Conservation (phyloP, 2,113 vertebrate species). For the Coptodon bakossiorum region DNA sequence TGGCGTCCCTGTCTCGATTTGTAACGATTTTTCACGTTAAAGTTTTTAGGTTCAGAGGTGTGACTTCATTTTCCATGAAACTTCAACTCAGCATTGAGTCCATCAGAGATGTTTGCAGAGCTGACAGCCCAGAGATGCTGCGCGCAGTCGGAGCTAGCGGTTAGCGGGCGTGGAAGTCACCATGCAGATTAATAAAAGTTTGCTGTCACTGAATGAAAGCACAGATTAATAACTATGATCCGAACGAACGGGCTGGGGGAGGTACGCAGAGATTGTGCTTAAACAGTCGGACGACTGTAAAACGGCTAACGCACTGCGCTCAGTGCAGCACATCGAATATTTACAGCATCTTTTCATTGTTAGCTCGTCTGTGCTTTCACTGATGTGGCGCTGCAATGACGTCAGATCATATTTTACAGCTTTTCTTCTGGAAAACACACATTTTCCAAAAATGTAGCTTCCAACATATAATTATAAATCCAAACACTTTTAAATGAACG, state of each 20-base stretch:
- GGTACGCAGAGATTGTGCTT: conserved; percentile 8
- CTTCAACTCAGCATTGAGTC: background rate
- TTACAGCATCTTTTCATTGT: background rate
- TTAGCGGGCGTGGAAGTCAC: background rate
- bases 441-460: background rate
- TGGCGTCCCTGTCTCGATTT: background rate
- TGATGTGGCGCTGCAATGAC: fast-evolving
- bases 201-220: background rate
- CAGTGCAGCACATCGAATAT: background rate
- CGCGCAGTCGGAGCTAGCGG: background rate
- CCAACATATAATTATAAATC: background rate
- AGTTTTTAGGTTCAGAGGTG: background rate
- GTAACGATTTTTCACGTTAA: background rate
- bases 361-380: background rate
- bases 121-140: background rate
- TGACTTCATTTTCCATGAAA: background rate
- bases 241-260: background rate
- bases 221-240: background rate
- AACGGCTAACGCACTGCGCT: background rate
- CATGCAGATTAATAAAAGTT: background rate
- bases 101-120: background rate
- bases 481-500: background rate
- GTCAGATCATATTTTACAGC: background rate
- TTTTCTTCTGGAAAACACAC: background rate
- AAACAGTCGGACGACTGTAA: background rate